Base-by-base conservation (phyloP, 2,797 vertebrate genomes). In the Psittacula echo region DNA sequence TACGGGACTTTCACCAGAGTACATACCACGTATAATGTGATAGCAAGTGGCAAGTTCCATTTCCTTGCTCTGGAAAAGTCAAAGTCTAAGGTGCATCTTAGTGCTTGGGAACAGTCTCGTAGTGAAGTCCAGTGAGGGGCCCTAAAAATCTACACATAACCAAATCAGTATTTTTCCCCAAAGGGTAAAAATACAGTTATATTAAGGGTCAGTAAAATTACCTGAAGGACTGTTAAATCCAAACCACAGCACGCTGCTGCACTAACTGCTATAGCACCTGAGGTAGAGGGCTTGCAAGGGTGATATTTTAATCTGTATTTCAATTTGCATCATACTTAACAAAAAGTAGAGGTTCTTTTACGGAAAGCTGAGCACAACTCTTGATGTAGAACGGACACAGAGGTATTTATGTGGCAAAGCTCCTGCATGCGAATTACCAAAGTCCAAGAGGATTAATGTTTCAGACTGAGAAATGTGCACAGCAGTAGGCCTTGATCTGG, bases 191-290 rank as follows among this genome's bases (percentile, higher is more conserved):
- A 87, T 13, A 48, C 3, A 7, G 14, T 67, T 37, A 22, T 71
- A 17, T 67, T 53, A 53, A 19, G 26, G 7, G 27, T 34, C 30
- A 44, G 5, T 21, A 54, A 83, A 62, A 37, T 78, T 66, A 68
- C 26, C 39, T 76, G 70, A 50, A 91, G 29, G 17, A 66, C 45
- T 60, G 29, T 58, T 37, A 47, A 84, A 62, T 62, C 22, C 66
- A 93, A 88, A 73, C 18, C n/a, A 54, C 16, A 62, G 32, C 51
- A 84, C 39, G 7, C 15, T 34, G 34, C 20, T 66, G 10, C 61
- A 51, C 50, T 15, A 70, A 51, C 37, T 0, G 3, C n/a, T 53
- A 5, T 73, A 79, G 26, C 1, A 2, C 17, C 37, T 0, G 0
- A 84, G 64, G 44, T 6, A 4, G 37, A 78, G 20, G 9, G 19